A percentile compares a stretch with the other conserved stretches of the same genome.
phyloP scores from a whole-genome alignment of 2,888 invertebrate genomes.

The Anoplius nigerrimus region DNA sequence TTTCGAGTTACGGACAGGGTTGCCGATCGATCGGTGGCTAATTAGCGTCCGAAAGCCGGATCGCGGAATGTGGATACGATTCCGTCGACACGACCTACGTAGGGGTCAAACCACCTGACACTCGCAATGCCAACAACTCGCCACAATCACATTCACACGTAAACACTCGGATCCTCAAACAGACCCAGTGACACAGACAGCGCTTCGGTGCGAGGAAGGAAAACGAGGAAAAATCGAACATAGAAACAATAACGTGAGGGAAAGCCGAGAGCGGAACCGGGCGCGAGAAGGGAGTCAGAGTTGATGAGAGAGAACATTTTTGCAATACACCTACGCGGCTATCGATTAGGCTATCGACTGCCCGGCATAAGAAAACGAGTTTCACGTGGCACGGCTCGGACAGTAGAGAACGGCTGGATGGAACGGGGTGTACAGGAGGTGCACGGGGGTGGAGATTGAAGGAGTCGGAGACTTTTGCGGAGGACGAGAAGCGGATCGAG shows the following conservation, averaged over 20 bases:
- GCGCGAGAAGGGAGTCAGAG: too few relatives aligned
- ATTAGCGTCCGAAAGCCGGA: too few relatives aligned
- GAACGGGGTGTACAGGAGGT: neutral
- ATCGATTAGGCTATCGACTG: neutral
- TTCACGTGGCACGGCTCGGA: constrained; percentile 51
- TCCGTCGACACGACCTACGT: too few relatives aligned
- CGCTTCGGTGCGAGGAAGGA: constrained; percentile 7
- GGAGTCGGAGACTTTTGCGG: too few relatives aligned
- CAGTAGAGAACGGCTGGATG: neutral
- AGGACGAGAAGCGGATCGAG: constrained; percentile 25
- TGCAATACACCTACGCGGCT: neutral
- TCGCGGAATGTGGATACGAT: too few relatives aligned
- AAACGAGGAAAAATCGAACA: neutral
- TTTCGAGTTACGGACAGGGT: too few relatives aligned
- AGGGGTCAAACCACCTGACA: too few relatives aligned
- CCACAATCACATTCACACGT: too few relatives aligned
- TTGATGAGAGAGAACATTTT: neutral
- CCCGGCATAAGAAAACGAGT: constrained; percentile 15
- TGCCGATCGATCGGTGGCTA: too few relatives aligned
- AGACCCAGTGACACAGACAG: neutral
- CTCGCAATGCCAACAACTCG: too few relatives aligned
- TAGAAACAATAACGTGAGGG: neutral
- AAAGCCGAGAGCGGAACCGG: neutral
- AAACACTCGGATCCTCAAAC: too few relatives aligned
- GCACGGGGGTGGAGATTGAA: too few relatives aligned